These are phyloP conservation scores for Drosophila subquinaria DNA, from an alignment of 2,888 invertebrate genomes.

Conservation along the genomic window DNA sequence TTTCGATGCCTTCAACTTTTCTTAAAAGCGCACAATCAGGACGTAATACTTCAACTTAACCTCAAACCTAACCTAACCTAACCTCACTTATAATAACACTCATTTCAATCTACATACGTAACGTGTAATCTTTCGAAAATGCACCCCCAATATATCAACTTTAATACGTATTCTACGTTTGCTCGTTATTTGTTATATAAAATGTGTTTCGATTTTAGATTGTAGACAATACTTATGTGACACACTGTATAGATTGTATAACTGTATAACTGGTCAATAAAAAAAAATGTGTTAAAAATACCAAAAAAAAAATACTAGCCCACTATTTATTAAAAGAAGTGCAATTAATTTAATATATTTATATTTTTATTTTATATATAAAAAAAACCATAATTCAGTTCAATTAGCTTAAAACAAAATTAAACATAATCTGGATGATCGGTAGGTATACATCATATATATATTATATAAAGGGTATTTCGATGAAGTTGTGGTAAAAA, in stretches of 20 bases:
- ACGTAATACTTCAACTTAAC: conserved; percentile 29
- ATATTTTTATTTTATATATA: conserved; percentile 23
- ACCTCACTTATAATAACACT: conserved; percentile 9
- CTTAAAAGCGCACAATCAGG: conserved; percentile 53
- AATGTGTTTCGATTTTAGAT: conserved; percentile 44
- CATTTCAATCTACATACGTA: neutral
- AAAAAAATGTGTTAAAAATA: conserved; percentile 16
- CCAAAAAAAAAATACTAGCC: neutral
- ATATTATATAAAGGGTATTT: conserved; percentile 4
- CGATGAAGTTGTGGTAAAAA: conserved; percentile 30
- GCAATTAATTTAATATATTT: conserved; percentile 35
- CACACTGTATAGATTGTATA: conserved; percentile 44
- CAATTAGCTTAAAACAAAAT: conserved; percentile 64
- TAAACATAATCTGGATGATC: conserved; percentile 34
- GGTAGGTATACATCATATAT: conserved; percentile 1
- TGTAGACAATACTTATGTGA: conserved; percentile 44
- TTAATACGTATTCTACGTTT: conserved; percentile 54
- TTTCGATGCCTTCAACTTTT: conserved; percentile 2
- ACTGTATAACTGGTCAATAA: conserved; percentile 46
- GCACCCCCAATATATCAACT: conserved; percentile 8
- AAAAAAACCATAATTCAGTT: conserved; percentile 72
- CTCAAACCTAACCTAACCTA: conserved; percentile 7
- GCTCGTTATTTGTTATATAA: conserved; percentile 70
- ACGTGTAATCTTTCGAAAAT: neutral
- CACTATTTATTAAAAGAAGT: conserved; percentile 23